Evolutionary conservation across 2,797 vertebrate genomes (phyloP).

Genomic region (Tragelaphus oryx): DNA sequence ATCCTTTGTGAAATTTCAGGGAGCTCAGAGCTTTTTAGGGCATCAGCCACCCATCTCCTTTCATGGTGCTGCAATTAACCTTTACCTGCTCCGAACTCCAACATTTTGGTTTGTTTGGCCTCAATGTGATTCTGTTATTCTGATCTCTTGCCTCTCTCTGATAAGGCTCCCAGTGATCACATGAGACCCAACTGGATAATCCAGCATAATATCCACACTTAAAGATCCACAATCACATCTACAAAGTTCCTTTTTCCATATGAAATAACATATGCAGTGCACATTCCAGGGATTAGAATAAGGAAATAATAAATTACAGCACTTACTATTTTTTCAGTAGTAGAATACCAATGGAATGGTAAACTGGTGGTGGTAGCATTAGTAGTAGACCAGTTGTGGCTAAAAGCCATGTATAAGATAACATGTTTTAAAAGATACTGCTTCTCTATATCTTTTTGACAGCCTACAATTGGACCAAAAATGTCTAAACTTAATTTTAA

Average conservation of each 20-base stretch:
- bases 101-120: background rate
- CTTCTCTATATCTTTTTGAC: background rate
- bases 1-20: background rate
- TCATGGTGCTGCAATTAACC: background rate
- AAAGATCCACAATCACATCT: background rate
- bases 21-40: background rate
- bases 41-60: background rate
- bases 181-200: background rate
- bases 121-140: background rate
- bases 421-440: background rate
- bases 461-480: background rate
- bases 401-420: background rate
- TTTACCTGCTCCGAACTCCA: background rate
- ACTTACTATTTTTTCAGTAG: background rate
- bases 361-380: background rate
- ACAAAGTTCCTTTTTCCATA: background rate
- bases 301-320: background rate
- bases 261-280: background rate
- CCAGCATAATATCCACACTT: background rate
- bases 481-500: background rate
- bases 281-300: background rate
- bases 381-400: background rate
- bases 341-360: background rate
- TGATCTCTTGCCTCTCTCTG: background rate
- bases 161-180: background rate